A percentile compares a stretch with the other conserved stretches of the same genome.
These are phyloP conservation scores for Pangasius sanitwongsei DNA, from an alignment of 2,797 vertebrate genomes.

Conservation along the genomic window DNA sequence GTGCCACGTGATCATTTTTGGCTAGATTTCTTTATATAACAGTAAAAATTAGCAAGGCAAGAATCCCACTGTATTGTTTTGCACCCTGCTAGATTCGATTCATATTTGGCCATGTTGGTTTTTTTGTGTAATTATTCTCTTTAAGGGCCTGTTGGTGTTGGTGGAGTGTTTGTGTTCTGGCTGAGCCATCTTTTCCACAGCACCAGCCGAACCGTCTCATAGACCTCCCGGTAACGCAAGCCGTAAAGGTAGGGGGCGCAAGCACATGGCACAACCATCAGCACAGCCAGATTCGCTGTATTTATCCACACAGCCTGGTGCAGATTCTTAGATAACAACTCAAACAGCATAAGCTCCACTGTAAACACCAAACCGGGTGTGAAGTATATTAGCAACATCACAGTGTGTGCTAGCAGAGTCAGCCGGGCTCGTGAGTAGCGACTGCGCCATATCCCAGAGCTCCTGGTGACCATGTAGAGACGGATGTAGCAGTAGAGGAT, in stretches of 20 bases:
- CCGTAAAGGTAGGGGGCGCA: constrained; percentile 79
- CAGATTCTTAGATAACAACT: constrained; percentile 36
- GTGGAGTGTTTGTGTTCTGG: constrained; percentile 52
- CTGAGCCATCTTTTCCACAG: constrained; percentile 59
- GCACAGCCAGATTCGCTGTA: constrained; percentile 73
- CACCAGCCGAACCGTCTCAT: constrained; percentile 65
- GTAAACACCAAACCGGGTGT: constrained; percentile 74
- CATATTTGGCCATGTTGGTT: background rate
- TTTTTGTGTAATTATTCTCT: background rate
- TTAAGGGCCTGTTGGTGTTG: background rate
- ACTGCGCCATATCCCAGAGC: constrained; percentile 77
- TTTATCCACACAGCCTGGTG: constrained; percentile 72
- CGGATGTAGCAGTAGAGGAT: constrained; percentile 80
- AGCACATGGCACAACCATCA: constrained; percentile 78
- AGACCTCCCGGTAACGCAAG: constrained; percentile 77
- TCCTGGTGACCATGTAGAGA: constrained; percentile 79
- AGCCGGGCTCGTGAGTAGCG: constrained; percentile 79
- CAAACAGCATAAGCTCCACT: constrained; percentile 67
- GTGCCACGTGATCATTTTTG: background rate
- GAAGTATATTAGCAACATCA: constrained; percentile 79
- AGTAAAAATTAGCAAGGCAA: background rate
- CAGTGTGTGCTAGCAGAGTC: constrained; percentile 76
- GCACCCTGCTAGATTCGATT: background rate
- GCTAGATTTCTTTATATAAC: background rate
- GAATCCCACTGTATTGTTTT: background rate